Evolutionary conservation across 2,888 invertebrate species (phyloP), one percentile per base, ranked within the genome.

Genomic region (Ommatoiulus sabulosus): DNA sequence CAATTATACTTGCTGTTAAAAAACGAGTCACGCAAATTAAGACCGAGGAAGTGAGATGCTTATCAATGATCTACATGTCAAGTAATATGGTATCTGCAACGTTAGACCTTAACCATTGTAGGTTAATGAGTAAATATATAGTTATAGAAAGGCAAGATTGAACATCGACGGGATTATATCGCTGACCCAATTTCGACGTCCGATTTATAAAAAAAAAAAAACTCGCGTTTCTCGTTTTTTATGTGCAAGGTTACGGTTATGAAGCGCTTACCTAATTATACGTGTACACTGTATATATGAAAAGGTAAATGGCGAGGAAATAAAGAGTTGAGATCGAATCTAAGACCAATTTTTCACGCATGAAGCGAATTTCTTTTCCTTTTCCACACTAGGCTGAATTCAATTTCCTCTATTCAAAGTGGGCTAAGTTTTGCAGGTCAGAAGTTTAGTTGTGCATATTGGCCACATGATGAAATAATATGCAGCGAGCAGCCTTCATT

Each of bases 361-460:
- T 72, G 72, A 72, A 72, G 72, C 72, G 72, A 72, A 72, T 72
- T 72, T 72, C 72, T 72, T 72, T 72, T 72, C 72, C 20, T 72
- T 63, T 72, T 72, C 72, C 72, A 20, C 20, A 4, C 72, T 1
- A 72, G n/a, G 3, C 24, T 72, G 24, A 0, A 72, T 24, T 72
- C 24, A 72, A 7, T 24, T 72, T 72, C 72, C 72, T 72, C 72
- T 20, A 72, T 4, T 24, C 72, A 72, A 72, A 72, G 72, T 72
- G 24, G 72, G 72, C 72, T 72, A 72, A 20, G 72, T 72, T 72
- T 72, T 72, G 72, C 72, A 72, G 72, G 72, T 72, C 72, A 72
- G 72, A 72, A 72, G 72, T 72, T 72, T 72, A 72, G 72, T 72
- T 72, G 72, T 72, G 72, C 72, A 72, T 72, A 72, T 72, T 72